Conservation (phyloP, 37 sponge, comb jelly and placozoan species). For the Spongia lamella region DNA sequence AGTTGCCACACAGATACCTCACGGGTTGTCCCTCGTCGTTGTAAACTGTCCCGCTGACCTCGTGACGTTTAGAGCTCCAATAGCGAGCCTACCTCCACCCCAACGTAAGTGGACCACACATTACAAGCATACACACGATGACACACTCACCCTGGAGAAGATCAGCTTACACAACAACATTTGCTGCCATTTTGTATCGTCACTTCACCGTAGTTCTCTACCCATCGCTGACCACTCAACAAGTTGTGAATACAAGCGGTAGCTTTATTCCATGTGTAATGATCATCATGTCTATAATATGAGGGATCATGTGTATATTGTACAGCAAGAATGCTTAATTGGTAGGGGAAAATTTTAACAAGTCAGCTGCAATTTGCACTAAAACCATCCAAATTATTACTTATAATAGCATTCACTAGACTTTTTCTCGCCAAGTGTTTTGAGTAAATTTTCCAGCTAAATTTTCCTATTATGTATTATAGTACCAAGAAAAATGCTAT, state of each 20-base stretch:
- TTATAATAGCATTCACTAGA: too few species aligned
- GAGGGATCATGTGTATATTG: too few species aligned
- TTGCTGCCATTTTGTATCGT: constrained; percentile 56
- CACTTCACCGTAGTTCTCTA: constrained; percentile 85
- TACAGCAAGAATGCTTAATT: too few species aligned
- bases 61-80: constrained; percentile 75
- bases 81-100: constrained; percentile 50
- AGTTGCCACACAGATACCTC: constrained; percentile 61
- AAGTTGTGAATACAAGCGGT: constrained; percentile 85
- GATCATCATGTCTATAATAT: constrained; percentile 55
- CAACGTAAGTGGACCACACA: background rate
- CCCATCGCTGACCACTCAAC: constrained; percentile 73
- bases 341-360: background rate
- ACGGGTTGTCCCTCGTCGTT: constrained; percentile 52
- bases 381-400: background rate
- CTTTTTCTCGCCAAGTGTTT: too few species aligned
- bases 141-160: constrained; percentile 58
- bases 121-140: too few species aligned
- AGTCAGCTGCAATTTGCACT: background rate
- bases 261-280: constrained; percentile 84
- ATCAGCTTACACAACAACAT: constrained; percentile 76
- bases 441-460: too few species aligned
- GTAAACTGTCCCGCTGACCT: constrained; percentile 66
- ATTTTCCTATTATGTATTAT: too few species aligned
- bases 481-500: too few species aligned